Percentiles rank a stretch among this genome's conserved stretches.
Evolutionary conservation across 2,888 invertebrate genomes (phyloP).

Genomic region (Chouioia cunea): DNA sequence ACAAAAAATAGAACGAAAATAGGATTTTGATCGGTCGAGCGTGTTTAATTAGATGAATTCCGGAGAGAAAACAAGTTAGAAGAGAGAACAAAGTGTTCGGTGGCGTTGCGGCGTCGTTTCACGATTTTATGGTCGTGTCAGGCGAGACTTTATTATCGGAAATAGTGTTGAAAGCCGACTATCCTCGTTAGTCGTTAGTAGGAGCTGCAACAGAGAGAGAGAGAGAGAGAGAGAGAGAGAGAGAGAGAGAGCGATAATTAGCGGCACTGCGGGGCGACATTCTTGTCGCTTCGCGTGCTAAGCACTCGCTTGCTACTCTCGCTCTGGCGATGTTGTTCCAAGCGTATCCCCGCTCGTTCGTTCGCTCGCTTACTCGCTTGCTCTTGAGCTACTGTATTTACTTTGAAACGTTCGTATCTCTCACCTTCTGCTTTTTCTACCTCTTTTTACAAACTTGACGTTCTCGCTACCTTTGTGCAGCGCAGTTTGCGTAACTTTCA

Average conservation of each 20-base stretch:
- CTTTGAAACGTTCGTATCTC: background rate
- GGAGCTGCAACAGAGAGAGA: background rate
- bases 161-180: slow-evolving; percentile 21
- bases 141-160: slow-evolving; percentile 21
- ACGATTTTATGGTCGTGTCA: slow-evolving; percentile 19
- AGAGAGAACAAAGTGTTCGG: too few species aligned
- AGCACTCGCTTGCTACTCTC: background rate
- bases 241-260: slow-evolving; percentile 39
- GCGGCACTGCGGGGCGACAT: background rate
- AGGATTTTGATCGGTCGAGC: too few species aligned
- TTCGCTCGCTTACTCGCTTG: slow-evolving; percentile 1
- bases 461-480: too few species aligned
- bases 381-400: too few species aligned
- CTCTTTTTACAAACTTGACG: too few species aligned
- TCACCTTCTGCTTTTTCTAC: too few species aligned
- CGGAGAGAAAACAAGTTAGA: too few species aligned
- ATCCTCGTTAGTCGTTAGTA: slow-evolving; percentile 27
- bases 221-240: too few species aligned
- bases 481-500: slow-evolving; percentile 14
- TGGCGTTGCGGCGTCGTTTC: slow-evolving; percentile 14
- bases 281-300: too few species aligned
- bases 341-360: slow-evolving; percentile 7
- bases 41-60: too few species aligned
- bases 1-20: too few species aligned
- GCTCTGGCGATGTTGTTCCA: background rate